These are phyloP conservation scores for Hyppa rectilinea DNA, from an alignment of 2,888 invertebrate species.

Conservation along the genomic window DNA sequence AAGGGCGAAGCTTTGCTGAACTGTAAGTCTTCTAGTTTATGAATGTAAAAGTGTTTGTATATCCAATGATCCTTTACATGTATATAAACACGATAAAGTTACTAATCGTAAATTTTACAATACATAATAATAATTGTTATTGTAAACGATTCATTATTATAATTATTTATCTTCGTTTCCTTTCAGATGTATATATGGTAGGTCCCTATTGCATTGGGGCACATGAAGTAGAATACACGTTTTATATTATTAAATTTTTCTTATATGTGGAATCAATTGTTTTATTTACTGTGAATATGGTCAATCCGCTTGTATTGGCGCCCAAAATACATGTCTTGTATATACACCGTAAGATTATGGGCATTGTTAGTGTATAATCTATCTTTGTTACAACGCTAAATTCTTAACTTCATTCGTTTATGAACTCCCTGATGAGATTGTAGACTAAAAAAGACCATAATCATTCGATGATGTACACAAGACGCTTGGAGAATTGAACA, in stretches of 20 bases:
- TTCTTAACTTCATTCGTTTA: too few species aligned
- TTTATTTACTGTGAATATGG: constrained; percentile 62
- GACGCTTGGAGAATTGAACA: not conserved
- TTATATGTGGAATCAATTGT: constrained; percentile 83
- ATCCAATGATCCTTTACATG: constrained; percentile 66
- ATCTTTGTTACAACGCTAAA: too few species aligned
- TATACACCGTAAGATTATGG: too few species aligned
- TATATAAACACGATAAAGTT: constrained; percentile 76
- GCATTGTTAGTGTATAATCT: too few species aligned
- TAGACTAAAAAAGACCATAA: too few species aligned
- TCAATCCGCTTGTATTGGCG: too few species aligned
- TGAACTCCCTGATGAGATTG: too few species aligned
- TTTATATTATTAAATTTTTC: constrained; percentile 89
- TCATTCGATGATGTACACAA: too few species aligned
- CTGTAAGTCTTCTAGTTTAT: constrained; percentile 53
- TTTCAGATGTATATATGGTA: constrained; percentile 71
- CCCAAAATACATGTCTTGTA: not conserved
- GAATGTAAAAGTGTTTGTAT: constrained; percentile 59
- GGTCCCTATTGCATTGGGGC: constrained; percentile 63
- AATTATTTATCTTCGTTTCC: constrained; percentile 68
- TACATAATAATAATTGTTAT: constrained; percentile 63
- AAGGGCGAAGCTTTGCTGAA: constrained; percentile 55
- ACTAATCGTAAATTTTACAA: constrained; percentile 79
- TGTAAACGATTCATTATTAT: constrained; percentile 46
- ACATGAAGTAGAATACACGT: constrained; percentile 82